Percentiles rank a stretch among this genome's conserved stretches.
Evolutionary conservation across 1,140 invertebrate species (phyloP).

Genomic region (Dendroctonus valens): DNA sequence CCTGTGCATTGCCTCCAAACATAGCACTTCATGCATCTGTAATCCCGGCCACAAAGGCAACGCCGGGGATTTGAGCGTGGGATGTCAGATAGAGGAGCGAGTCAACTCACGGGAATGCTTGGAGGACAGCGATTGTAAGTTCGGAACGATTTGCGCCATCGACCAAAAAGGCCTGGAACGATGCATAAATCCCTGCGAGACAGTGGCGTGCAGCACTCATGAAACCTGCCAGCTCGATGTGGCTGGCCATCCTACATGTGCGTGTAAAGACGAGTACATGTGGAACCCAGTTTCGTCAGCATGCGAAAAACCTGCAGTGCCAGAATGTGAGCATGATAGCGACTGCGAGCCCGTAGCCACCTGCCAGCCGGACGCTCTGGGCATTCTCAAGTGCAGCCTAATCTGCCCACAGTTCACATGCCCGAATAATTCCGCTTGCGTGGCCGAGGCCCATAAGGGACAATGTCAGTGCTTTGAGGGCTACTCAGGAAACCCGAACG

Average conservation of each 20-base stretch:
- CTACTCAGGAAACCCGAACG: conserved; percentile 83
- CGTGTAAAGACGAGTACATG: conserved; percentile 71
- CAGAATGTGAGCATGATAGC: conserved; percentile 69
- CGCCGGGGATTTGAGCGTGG: conserved; percentile 70
- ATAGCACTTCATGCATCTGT: conserved; percentile 82
- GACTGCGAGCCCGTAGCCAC: conserved; percentile 69
- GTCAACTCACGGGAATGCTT: conserved; percentile 62
- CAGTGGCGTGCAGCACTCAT: conserved; percentile 75
- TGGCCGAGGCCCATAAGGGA: conserved; percentile 70
- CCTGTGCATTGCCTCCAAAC: conserved; percentile 77
- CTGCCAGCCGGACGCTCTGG: conserved; percentile 79
- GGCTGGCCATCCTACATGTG: conserved; percentile 67
- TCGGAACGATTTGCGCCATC: conserved; percentile 60
- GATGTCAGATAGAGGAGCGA: conserved; percentile 69
- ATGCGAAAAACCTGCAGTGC: conserved; percentile 82
- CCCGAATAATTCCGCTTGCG: conserved; percentile 76
- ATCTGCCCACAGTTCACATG: conserved; percentile 80
- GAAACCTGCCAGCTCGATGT: conserved; percentile 72
- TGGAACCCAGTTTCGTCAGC: conserved; percentile 78
- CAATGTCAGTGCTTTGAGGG: conserved; percentile 78
- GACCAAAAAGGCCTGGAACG: conserved; percentile 60
- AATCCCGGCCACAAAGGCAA: conserved; percentile 75
- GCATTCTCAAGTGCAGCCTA: conserved; percentile 76
- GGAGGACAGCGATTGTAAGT: conserved; percentile 68
- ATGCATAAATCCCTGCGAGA: conserved; percentile 76